Evolutionary conservation across 2,113 vertebrate species (phyloP).

Genomic region (Prochilodus magdalenae): DNA sequence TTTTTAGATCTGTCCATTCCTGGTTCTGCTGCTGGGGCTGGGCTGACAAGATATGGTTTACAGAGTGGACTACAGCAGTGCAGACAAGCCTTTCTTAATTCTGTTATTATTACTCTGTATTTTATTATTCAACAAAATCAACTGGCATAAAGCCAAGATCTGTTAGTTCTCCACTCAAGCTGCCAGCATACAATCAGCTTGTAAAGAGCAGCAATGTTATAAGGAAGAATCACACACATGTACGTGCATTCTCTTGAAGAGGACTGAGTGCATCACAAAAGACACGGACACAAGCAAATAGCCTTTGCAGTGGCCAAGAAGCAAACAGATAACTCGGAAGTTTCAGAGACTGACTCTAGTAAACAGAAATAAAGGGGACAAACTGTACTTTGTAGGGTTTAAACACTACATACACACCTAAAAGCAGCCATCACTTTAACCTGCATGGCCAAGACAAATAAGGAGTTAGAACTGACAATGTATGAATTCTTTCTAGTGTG

Average conservation of each 20-base stretch:
- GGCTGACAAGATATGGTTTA: too few relatives aligned
- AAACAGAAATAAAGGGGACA: not conserved
- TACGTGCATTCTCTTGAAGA: not conserved
- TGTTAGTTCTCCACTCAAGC: not conserved
- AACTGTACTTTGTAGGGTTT: not conserved
- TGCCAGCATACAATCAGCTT: too few relatives aligned
- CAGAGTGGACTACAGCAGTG: too few relatives aligned
- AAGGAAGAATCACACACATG: too few relatives aligned
- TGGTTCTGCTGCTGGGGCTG: too few relatives aligned
- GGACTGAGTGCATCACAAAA: not conserved
- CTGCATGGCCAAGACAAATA: not conserved
- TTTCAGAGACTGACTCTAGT: not conserved
- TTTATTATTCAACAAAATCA: not conserved
- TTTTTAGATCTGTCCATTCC: too few relatives aligned
- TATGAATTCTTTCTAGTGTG: conserved; percentile 23
- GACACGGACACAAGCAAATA: not conserved
- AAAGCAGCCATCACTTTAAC: not conserved
- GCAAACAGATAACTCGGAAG: not conserved
- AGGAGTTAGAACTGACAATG: too few relatives aligned
- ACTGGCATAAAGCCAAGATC: too few relatives aligned
- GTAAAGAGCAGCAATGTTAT: too few relatives aligned
- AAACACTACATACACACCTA: not conserved
- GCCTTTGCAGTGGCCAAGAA: not conserved
- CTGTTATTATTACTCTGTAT: too few relatives aligned
- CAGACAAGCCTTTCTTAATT: too few relatives aligned